These are phyloP conservation scores for Hestina assimilis DNA, from an alignment of 1,140 invertebrate species.

Conservation along the genomic window DNA sequence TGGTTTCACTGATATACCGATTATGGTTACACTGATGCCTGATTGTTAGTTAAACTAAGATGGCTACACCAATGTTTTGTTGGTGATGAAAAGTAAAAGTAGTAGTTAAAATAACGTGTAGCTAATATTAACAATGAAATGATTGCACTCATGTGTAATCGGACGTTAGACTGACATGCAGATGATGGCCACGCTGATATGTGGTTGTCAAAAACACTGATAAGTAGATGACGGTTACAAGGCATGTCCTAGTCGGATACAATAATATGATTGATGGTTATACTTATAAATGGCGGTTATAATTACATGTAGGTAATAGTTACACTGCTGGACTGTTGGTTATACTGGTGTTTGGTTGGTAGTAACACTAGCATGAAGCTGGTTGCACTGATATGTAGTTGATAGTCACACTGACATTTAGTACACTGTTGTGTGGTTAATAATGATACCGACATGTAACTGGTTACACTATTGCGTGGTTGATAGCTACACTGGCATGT, in stretches of 20 bases:
- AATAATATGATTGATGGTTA: not conserved
- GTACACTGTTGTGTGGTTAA: not conserved
- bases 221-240: not conserved
- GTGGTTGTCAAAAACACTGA: not conserved
- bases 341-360: not conserved
- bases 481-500: not conserved
- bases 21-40: not conserved
- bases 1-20: constrained; percentile 14
- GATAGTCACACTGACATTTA: not conserved
- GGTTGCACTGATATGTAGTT: not conserved
- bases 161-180: not conserved
- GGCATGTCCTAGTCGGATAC: too few species aligned
- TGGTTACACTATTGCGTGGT: too few species aligned
- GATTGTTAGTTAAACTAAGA: not conserved
- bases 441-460: not conserved
- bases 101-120: not conserved
- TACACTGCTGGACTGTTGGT: not conserved
- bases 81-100: not conserved
- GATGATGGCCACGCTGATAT: constrained; percentile 3
- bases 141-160: not conserved
- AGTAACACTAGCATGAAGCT: not conserved
- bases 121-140: not conserved
- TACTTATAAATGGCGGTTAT: not conserved
- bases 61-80: not conserved
- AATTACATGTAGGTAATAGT: not conserved